phyloP scores from a whole-genome alignment of 1,140 invertebrate genomes.

The Mactra quadrangularis region DNA sequence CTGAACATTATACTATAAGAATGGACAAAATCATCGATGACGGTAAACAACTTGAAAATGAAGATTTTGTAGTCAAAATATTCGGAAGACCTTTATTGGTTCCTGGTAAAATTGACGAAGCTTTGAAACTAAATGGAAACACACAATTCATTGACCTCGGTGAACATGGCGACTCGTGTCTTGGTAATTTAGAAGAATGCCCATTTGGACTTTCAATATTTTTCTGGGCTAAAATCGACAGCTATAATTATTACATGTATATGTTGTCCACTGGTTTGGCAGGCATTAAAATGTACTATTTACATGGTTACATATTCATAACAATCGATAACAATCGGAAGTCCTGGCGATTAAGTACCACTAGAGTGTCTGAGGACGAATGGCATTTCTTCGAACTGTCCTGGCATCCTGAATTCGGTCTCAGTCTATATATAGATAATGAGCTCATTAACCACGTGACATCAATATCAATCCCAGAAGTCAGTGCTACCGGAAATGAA shows the following conservation, averaged over 20 bases:
- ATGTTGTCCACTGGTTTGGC: slow-evolving; percentile 77
- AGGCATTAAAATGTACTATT: slow-evolving; percentile 75
- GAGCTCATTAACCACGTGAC: slow-evolving; percentile 65
- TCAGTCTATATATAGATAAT: slow-evolving; percentile 80
- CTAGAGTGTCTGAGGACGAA: slow-evolving; percentile 58
- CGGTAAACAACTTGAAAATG: slow-evolving; percentile 66
- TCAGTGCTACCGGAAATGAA: background rate
- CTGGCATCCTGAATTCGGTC: slow-evolving; percentile 79
- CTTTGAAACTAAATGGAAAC: slow-evolving; percentile 74
- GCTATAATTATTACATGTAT: slow-evolving; percentile 77
- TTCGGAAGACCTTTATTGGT: slow-evolving; percentile 70
- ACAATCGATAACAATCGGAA: slow-evolving; percentile 67
- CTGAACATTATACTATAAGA: slow-evolving; percentile 72
- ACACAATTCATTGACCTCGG: slow-evolving; percentile 80
- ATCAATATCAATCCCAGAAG: slow-evolving; percentile 39
- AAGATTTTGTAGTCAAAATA: slow-evolving; percentile 66
- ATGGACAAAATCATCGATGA: slow-evolving; percentile 74
- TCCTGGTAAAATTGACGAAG: slow-evolving; percentile 77
- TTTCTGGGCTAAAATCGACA: slow-evolving; percentile 77
- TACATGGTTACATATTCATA: slow-evolving; percentile 72
- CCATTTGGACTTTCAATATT: slow-evolving; percentile 78
- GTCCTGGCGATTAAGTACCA: slow-evolving; percentile 67
- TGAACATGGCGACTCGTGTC: slow-evolving; percentile 69
- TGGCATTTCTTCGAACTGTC: slow-evolving; percentile 82
- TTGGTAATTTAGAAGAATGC: slow-evolving; percentile 79